These are phyloP conservation scores for Parapsyche elsis DNA, from an alignment of 1,140 invertebrate genomes.

Conservation along the genomic window DNA sequence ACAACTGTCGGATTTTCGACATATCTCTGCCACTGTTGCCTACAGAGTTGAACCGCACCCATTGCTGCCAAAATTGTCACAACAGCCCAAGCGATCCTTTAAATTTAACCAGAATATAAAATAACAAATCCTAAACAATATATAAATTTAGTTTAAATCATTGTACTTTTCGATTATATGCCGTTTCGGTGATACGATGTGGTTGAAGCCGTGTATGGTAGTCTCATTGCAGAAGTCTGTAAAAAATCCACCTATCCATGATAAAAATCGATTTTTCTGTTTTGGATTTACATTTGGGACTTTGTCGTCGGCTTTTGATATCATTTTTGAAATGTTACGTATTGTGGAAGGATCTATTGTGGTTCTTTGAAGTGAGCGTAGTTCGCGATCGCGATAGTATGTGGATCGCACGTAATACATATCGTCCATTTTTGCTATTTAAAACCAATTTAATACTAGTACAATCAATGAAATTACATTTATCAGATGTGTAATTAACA, in stretches of 20 bases:
- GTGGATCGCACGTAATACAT: conserved; percentile 1
- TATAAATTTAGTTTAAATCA: not conserved
- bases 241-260: conserved; percentile 2
- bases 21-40: conserved; percentile 68
- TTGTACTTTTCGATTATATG: conserved; percentile 61
- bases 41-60: conserved; percentile 60
- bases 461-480: too few species aligned
- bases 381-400: not conserved
- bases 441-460: too few species aligned
- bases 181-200: conserved; percentile 59
- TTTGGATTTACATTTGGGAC: not conserved
- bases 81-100: conserved; percentile 67
- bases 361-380: not conserved
- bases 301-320: not conserved
- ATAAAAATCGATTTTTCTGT: not conserved
- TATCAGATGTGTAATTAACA: too few species aligned
- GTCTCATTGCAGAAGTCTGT: conserved; percentile 61
- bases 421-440: too few species aligned
- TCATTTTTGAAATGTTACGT: not conserved
- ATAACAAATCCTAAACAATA: not conserved
- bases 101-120: not conserved
- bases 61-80: conserved; percentile 60
- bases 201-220: conserved; percentile 63
- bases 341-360: not conserved
- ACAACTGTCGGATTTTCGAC: conserved; percentile 71